These are phyloP conservation scores for Pogonophryne albipinna DNA, from an alignment of 2,797 vertebrate genomes.

Conservation along the genomic window DNA sequence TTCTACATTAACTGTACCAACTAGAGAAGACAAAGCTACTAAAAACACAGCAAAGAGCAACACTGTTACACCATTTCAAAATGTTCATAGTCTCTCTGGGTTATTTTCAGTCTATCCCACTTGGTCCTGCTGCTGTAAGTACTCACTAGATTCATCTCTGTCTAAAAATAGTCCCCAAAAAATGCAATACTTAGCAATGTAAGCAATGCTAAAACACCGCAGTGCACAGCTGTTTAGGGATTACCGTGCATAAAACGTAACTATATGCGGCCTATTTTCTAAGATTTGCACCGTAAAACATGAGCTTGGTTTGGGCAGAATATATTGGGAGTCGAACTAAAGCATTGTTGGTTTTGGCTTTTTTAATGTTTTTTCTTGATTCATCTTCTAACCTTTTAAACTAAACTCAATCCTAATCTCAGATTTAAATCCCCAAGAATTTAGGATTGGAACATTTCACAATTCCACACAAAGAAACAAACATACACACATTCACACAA, in stretches of 20 bases:
- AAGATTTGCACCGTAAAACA: background rate
- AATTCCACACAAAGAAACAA: background rate
- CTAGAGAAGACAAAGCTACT: background rate
- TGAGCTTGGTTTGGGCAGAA: background rate
- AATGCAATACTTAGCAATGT: slow-evolving; percentile 4
- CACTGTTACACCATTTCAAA: background rate
- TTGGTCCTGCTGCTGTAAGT: background rate
- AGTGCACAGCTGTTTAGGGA: slow-evolving; percentile 15
- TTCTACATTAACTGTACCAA: background rate
- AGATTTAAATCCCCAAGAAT: background rate
- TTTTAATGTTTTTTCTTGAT: background rate
- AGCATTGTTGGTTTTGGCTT: background rate
- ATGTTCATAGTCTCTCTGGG: background rate
- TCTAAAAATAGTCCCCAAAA: slow-evolving; percentile 15
- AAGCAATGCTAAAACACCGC: background rate
- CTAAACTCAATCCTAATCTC: background rate
- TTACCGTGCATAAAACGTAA: background rate
- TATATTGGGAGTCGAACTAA: background rate
- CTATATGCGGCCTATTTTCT: slow-evolving; percentile 20
- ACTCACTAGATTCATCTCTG: slow-evolving; percentile 21
- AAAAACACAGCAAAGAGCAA: background rate
- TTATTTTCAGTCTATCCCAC: slow-evolving; percentile 14
- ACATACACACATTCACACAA: background rate
- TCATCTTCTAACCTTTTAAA: background rate
- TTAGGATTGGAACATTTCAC: background rate